Evolutionary conservation across 1,140 invertebrate species (phyloP).

Genomic region (Drosophila nigromelanica): DNA sequence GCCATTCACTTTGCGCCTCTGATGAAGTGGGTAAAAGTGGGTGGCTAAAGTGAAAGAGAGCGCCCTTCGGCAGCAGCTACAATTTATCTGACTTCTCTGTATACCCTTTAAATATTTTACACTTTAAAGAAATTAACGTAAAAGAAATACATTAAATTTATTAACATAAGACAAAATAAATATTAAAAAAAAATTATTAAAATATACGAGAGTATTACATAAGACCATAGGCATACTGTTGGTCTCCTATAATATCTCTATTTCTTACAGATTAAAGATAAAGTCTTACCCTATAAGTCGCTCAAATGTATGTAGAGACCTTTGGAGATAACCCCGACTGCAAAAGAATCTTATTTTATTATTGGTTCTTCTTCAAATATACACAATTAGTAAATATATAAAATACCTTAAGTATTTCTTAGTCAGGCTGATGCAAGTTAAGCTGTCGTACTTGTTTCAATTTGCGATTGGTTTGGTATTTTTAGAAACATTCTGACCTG

Average conservation of each 20-base stretch:
- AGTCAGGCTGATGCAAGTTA: neutral
- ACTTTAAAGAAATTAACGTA: neutral
- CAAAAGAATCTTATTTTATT: too few species aligned
- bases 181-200: too few species aligned
- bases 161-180: neutral
- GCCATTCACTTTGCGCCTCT: constrained; percentile 58
- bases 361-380: neutral
- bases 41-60: constrained; percentile 2
- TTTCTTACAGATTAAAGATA: too few species aligned
- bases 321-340: too few species aligned
- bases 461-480: constrained; percentile 69
- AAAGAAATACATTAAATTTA: neutral
- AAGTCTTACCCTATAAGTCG: too few species aligned
- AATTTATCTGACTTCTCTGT: constrained; percentile 43
- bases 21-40: neutral
- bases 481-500: constrained; percentile 25
- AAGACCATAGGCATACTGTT: too few species aligned
- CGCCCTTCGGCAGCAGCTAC: constrained; percentile 9
- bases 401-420: neutral
- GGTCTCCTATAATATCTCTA: too few species aligned
- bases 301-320: too few species aligned
- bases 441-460: constrained; percentile 47
- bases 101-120: constrained; percentile 12
- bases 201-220: too few species aligned
- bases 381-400: too few species aligned